Evolutionary conservation across 2,797 vertebrate genomes (phyloP), one percentile per base, ranked within the genome.

Genomic region (Podarcis lilfordi): DNA sequence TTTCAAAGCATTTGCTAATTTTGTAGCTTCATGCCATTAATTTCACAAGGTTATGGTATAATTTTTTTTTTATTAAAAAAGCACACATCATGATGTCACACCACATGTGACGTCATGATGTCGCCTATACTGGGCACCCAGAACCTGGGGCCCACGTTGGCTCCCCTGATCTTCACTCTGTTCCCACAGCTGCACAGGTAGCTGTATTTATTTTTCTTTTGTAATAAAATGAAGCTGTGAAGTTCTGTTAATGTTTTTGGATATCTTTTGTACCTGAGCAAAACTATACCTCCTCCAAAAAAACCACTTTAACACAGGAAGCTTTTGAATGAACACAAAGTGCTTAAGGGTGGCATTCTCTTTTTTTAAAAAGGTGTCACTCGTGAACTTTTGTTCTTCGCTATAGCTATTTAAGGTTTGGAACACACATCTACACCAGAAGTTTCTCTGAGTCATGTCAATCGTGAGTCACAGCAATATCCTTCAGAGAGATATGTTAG

Each of bases 1-100:
- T 97, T 96, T 96, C 95, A 95, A 97, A 96, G 96, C 95, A 94
- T 97, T 97, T 97, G 95, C 96, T 97, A 97, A 97, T 97, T 97
- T 97, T 97, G 95, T 97, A 97, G 97, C 96, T 96, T 95, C 93
- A 94, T 95, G 95, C 96, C 94, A 96, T 97, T 96, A 96, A 96
- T 97, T 97, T 95, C 95, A 94, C 96, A 96, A 97, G 95, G 96
- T 95, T 96, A 93, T 95, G 95, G 95, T 50, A 50, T 50, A 50
- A 13, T 50, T 50, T 50, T 50, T 50, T 50, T 50, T 50, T 50
- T 50, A 50, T 45, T 43, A 9, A 43, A 10, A 50, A 55, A 55
- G 50, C 50, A 55, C 50, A 55, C 50, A 55, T 50, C 45, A 50
- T 50, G 11, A 50, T 55, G 50, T 55, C 13, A 55, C 50, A 15